These are phyloP conservation scores for Lepidurus arcticus DNA, from an alignment of 1,140 invertebrate genomes.

Conservation along the genomic window DNA sequence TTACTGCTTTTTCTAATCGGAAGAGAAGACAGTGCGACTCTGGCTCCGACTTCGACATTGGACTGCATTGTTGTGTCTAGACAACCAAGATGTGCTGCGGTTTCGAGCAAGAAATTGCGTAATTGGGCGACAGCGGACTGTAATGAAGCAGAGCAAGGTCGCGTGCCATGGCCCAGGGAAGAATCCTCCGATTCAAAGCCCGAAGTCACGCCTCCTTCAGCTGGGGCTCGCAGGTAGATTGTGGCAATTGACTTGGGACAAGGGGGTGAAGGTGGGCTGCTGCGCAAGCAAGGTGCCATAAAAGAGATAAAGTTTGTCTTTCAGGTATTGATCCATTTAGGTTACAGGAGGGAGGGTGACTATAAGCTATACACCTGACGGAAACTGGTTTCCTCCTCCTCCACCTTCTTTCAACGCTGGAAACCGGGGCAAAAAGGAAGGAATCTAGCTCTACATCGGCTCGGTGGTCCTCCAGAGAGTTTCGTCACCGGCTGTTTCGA, in stretches of 20 bases:
- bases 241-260: slow-evolving; percentile 13
- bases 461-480: neutral
- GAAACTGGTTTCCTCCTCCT: neutral
- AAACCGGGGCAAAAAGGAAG: neutral
- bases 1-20: neutral
- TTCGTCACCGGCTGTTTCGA: slow-evolving; percentile 18
- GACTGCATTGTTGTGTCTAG: neutral
- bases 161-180: neutral
- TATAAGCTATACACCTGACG: neutral
- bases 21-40: neutral
- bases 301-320: slow-evolving; percentile 20
- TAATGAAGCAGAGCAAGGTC: slow-evolving; percentile 15
- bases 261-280: neutral
- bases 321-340: slow-evolving; percentile 10
- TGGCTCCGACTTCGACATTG: neutral
- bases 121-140: neutral
- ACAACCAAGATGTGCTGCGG: neutral
- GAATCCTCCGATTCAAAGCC: neutral
- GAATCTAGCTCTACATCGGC: neutral
- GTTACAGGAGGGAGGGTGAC: neutral
- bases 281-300: slow-evolving; percentile 18
- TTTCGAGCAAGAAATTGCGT: neutral
- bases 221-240: slow-evolving; percentile 7
- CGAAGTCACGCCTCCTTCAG: neutral
- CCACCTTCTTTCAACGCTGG: neutral